A percentile compares a stretch with the other conserved stretches of the same genome.
phyloP scores from a whole-genome alignment of 2,113 vertebrate species.

The Glaucidium brasilianum region DNA sequence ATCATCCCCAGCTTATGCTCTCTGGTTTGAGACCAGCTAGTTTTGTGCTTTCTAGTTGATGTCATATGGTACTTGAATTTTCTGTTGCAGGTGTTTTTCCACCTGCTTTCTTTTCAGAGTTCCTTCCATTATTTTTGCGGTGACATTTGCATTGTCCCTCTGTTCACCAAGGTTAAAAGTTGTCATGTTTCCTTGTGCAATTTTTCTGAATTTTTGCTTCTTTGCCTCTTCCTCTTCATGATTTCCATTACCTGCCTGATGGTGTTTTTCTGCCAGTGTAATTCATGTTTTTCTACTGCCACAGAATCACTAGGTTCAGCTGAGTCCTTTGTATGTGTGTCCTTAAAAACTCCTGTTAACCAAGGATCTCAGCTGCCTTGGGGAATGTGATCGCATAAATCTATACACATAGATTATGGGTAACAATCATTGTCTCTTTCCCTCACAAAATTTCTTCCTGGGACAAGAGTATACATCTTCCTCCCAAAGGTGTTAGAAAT shows the following conservation, averaged over 20 bases:
- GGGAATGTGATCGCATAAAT: background rate
- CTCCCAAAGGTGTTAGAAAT: background rate
- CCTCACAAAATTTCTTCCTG: background rate
- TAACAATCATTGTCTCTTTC: background rate
- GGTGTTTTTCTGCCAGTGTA: background rate
- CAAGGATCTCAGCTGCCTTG: background rate
- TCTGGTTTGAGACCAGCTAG: background rate
- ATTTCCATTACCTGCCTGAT: background rate
- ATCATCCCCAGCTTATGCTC: background rate
- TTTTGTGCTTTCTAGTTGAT: background rate
- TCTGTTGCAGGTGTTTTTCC: background rate
- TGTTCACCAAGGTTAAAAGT: background rate
- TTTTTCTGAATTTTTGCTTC: background rate
- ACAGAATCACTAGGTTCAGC: background rate
- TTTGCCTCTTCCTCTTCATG: background rate
- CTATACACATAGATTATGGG: background rate
- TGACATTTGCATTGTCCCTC: background rate
- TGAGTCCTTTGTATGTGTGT: background rate
- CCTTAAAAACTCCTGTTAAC: background rate
- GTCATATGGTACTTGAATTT: background rate
- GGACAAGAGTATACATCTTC: background rate
- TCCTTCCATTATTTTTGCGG: background rate
- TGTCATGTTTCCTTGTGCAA: background rate
- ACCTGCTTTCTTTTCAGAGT: background rate
- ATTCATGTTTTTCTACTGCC: background rate